phyloP scores from a whole-genome alignment of 2,888 invertebrate genomes.

The Xestia rhomboidea region DNA sequence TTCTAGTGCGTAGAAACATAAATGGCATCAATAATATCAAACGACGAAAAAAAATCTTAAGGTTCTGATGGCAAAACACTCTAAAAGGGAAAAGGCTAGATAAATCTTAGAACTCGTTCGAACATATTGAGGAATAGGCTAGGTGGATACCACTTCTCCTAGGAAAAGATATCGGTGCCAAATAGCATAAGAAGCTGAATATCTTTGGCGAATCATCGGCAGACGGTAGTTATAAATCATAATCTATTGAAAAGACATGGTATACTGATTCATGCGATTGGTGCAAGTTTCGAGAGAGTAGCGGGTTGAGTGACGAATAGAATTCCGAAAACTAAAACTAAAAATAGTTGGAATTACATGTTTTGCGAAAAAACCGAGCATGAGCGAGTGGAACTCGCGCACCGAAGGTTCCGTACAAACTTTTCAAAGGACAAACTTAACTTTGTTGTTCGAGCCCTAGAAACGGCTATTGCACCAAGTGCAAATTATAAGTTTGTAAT shows the following conservation, averaged over 20 bases:
- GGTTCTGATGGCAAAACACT: background rate
- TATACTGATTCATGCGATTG: slow-evolving; percentile 65
- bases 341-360: no score
- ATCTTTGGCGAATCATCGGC: slow-evolving; percentile 64
- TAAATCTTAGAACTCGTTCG: background rate
- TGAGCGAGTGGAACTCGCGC: no score
- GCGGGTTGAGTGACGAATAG: background rate
- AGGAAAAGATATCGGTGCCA: slow-evolving; percentile 37
- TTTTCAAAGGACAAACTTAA: no score
- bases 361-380: no score
- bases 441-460: no score
- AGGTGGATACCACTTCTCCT: background rate
- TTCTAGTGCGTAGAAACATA: no score
- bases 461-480: no score
- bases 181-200: slow-evolving; percentile 53
- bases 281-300: slow-evolving; percentile 28
- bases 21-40: background rate
- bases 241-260: slow-evolving; percentile 69
- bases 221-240: slow-evolving; percentile 70
- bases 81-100: background rate
- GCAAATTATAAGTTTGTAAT: no score
- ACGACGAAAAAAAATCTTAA: background rate
- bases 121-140: background rate
- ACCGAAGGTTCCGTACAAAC: no score
- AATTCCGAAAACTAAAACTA: no score